These are phyloP conservation scores for Chlorops oryzae DNA, from an alignment of 1,140 invertebrate genomes.

Conservation along the genomic window DNA sequence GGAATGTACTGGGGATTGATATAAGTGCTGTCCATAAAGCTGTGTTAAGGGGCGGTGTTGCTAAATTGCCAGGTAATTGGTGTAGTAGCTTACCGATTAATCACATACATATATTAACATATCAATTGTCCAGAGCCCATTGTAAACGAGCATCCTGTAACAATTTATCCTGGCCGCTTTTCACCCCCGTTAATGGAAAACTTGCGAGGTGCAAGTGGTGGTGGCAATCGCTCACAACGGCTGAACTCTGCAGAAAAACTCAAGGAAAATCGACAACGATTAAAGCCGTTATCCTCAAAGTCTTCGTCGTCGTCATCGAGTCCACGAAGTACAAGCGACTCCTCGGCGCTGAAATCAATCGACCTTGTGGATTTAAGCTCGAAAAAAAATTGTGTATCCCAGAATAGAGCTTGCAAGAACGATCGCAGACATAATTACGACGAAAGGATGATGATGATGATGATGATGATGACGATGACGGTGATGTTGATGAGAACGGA, in stretches of 20 bases:
- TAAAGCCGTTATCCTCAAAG: constrained; percentile 33
- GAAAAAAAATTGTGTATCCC: too few species aligned
- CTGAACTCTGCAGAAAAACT: constrained; percentile 66
- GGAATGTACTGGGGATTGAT: constrained; percentile 42
- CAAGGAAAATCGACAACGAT: constrained; percentile 63
- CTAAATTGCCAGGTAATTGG: constrained; percentile 32
- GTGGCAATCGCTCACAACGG: constrained; percentile 57
- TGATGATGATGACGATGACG: too few species aligned
- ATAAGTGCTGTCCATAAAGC: constrained; percentile 47
- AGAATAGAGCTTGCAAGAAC: too few species aligned
- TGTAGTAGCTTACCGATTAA: neutral
- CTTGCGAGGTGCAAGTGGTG: constrained; percentile 18
- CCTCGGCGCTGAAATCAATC: too few species aligned
- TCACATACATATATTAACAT: neutral
- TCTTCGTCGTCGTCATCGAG: constrained; percentile 29
- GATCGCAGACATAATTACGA: too few species aligned
- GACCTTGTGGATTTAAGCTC: too few species aligned
- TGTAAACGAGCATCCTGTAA: constrained; percentile 56
- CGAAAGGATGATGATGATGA: too few species aligned
- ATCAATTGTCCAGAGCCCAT: constrained; percentile 29
- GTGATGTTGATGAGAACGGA: too few species aligned
- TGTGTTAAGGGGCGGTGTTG: constrained; percentile 39
- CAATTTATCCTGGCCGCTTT: constrained; percentile 55
- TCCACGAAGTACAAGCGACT: constrained; percentile 13
- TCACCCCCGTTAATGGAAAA: constrained; percentile 46